Evolutionary conservation across 1,140 invertebrate species (phyloP).

Genomic region (Ceratina japonica): DNA sequence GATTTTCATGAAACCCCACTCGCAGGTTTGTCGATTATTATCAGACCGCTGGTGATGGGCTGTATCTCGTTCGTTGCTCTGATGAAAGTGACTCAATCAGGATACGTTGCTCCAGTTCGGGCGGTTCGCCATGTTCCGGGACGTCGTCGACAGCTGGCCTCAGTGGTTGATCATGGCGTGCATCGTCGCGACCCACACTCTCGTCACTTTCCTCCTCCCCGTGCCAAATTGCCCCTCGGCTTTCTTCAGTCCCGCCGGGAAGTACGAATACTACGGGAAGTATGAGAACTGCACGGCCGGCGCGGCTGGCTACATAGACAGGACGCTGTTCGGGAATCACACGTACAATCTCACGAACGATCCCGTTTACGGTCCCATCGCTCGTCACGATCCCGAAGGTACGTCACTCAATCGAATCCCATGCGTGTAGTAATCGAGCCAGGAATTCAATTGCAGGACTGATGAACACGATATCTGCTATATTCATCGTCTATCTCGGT

Average conservation of each 20-base stretch:
- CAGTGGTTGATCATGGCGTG: conserved; percentile 84
- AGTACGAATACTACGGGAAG: conserved; percentile 82
- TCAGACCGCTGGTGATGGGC: no score
- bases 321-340: conserved; percentile 82
- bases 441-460: conserved; percentile 65
- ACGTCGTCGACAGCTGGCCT: conserved; percentile 83
- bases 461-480: conserved; percentile 83
- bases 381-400: conserved; percentile 94
- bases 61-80: neutral
- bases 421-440: no score
- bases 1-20: conserved; percentile 80
- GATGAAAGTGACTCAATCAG: conserved; percentile 56
- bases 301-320: conserved; percentile 90
- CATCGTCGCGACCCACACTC: conserved; percentile 81
- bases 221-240: conserved; percentile 87
- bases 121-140: conserved; percentile 82
- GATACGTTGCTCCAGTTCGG: conserved; percentile 73
- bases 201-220: conserved; percentile 82
- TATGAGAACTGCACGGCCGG: conserved; percentile 91
- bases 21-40: conserved; percentile 43
- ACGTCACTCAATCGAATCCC: conserved; percentile 63
- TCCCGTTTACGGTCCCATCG: conserved; percentile 84
- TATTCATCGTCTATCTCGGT: conserved; percentile 90
- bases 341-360: conserved; percentile 87
- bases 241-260: conserved; percentile 93